phyloP scores from a whole-genome alignment of 2,113 vertebrate species.

The Ammospiza nelsoni region DNA sequence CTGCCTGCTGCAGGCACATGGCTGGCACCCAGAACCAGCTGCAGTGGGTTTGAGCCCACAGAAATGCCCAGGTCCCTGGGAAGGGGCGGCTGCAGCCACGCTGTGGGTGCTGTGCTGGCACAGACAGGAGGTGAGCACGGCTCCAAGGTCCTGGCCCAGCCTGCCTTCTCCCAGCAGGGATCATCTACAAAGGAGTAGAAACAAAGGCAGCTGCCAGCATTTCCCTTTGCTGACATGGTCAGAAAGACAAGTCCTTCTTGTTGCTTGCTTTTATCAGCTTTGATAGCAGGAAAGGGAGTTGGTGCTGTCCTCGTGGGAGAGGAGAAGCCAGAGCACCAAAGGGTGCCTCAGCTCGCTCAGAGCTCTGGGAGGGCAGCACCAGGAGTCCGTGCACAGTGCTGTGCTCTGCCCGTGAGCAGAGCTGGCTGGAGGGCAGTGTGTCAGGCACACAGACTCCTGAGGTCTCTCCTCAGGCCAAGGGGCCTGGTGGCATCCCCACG shows the following conservation, averaged over 20 bases:
- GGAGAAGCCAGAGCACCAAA: neutral
- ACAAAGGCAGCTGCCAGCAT: neutral
- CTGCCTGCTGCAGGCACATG: neutral
- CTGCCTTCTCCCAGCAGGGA: neutral
- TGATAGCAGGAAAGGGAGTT: neutral
- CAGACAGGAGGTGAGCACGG: neutral
- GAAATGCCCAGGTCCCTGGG: neutral
- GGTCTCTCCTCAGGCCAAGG: neutral
- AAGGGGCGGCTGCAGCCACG: neutral
- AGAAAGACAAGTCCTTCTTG: neutral
- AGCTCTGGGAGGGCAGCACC: neutral
- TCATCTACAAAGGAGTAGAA: neutral
- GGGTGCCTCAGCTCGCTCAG: neutral
- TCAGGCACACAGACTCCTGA: neutral
- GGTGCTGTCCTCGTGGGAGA: neutral
- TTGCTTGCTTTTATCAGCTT: neutral
- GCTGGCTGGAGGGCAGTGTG: neutral
- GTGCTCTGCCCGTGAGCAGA: neutral
- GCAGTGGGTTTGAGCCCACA: neutral
- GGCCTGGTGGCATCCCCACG: neutral
- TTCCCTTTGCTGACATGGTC: neutral
- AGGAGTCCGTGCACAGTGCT: rapidly evolving
- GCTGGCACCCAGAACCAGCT: neutral
- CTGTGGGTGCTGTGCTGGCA: neutral
- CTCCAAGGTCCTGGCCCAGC: neutral